phyloP scores from a whole-genome alignment of 2,113 vertebrate genomes.

The Otocyon megalotis region DNA sequence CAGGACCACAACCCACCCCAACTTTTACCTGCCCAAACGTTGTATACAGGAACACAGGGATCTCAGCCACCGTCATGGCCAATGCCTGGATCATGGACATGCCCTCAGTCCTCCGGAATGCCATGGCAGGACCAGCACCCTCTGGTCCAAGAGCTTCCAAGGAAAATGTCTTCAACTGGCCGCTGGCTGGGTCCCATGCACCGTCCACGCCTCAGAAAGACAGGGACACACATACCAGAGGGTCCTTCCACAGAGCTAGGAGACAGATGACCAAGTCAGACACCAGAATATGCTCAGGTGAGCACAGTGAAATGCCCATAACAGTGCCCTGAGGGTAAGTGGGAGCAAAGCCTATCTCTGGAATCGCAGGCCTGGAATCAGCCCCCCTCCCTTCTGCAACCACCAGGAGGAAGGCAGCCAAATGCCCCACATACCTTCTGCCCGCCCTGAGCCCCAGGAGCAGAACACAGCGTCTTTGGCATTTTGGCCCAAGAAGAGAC shows the following conservation, averaged over 20 bases:
- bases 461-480: not conserved
- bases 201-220: not conserved
- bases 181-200: constrained; percentile 13
- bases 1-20: not conserved
- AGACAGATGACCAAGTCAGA: constrained; percentile 11
- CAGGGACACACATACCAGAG: constrained; percentile 50
- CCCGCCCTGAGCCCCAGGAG: not conserved
- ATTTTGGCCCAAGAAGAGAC: not conserved
- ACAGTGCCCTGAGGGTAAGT: not conserved
- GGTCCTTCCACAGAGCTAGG: constrained; percentile 61
- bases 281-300: rapidly evolving
- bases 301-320: not conserved
- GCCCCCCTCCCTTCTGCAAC: not conserved
- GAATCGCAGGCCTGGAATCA: not conserved
- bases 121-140: constrained; percentile 87
- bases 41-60: constrained; percentile 97
- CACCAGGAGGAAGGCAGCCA: not conserved
- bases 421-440: not conserved
- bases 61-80: constrained; percentile 99
- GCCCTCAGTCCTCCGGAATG: constrained; percentile 91
- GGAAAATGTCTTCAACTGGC: constrained; percentile 62
- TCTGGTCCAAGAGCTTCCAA: not conserved
- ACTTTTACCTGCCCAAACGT: constrained; percentile 96
- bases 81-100: constrained; percentile 97
- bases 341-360: not conserved